phyloP scores from a whole-genome alignment of 2,888 invertebrate genomes.

The Drosophila formosana region DNA sequence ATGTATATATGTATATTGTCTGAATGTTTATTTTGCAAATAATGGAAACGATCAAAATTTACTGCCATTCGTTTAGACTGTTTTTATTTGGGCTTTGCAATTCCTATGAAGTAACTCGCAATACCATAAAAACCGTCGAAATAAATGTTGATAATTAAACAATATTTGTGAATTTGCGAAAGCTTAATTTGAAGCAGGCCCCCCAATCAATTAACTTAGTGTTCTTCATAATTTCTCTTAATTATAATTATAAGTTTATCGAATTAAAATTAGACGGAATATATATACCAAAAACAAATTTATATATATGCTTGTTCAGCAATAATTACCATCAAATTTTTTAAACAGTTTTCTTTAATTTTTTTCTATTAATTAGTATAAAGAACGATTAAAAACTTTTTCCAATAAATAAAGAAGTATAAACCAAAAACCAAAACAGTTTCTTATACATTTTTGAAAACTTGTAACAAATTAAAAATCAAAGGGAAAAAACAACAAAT shows the following conservation, averaged over 20 bases:
- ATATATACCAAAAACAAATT: slow-evolving; percentile 1
- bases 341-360: neutral
- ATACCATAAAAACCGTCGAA: neutral
- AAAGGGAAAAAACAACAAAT: neutral
- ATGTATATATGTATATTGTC: no score
- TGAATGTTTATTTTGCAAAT: no score
- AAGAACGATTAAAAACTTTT: slow-evolving; percentile 1
- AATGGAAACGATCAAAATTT: neutral
- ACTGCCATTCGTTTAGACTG: slow-evolving; percentile 42
- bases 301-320: slow-evolving; percentile 2
- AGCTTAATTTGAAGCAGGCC: neutral
- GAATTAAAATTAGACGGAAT: slow-evolving; percentile 1
- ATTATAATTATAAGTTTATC: slow-evolving; percentile 2
- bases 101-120: slow-evolving; percentile 3
- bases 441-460: slow-evolving; percentile 40
- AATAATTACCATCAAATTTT: slow-evolving; percentile 7
- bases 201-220: neutral
- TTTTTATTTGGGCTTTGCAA: slow-evolving; percentile 17
- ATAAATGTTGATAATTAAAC: neutral
- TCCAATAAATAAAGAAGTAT: slow-evolving; percentile 19
- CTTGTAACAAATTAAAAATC: slow-evolving; percentile 6
- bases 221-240: neutral
- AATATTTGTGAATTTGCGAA: neutral
- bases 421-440: slow-evolving; percentile 8
- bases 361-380: slow-evolving; percentile 10